Base-by-base conservation (phyloP, 2,113 vertebrate genomes). In the Willisornis vidua region DNA sequence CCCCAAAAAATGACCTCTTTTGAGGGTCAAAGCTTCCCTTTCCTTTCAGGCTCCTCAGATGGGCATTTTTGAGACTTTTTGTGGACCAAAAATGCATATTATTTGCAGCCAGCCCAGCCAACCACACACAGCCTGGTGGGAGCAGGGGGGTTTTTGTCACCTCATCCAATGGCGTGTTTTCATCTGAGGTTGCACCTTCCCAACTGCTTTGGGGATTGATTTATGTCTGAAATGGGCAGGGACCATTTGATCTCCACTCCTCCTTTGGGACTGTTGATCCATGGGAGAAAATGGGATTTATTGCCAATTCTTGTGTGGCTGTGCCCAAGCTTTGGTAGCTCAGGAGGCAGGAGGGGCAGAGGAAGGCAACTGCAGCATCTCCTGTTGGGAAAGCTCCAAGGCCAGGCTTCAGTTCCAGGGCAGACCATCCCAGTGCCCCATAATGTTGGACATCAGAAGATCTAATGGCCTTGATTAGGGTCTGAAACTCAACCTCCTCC, bases 101-200 rank as follows among this genome's bases (percentile, higher is more conserved):
- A 71, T 83, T 31, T 72, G 23, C 58, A 54, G 63, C 31, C 43
- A 31, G 45, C 29, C 62, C 1, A 1, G 73, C 19, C 81, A 39
- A 89, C 63, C 62, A 28, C 58, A 76, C 57, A 23, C 10, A 57
- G n/a, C 43, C 63, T 0, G 1, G 33, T 91, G 88, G 89, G 85
- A 70, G 83, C 81, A 31, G 15, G 19, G 5, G 25, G 67, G 62
- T 75, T 87, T 94, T 94, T 75, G 48, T 83, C 94, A 95, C 94
- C 92, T 83, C 28, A 86, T 89, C 72, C 41, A 79, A 51, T 46
- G 62, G 10, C 76, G 37, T 51, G 37, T 12, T 91, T 91, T 74
- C 72, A 29, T 78, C 71, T 70, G 66, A 55, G 61, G 39, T 10
- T 74, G 55, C 45, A 83, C 61, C 89, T 89, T 86, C 61, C 39